These are phyloP conservation scores for Pantherophis vulpinus DNA, from an alignment of 2,797 vertebrate species.

Conservation along the genomic window DNA sequence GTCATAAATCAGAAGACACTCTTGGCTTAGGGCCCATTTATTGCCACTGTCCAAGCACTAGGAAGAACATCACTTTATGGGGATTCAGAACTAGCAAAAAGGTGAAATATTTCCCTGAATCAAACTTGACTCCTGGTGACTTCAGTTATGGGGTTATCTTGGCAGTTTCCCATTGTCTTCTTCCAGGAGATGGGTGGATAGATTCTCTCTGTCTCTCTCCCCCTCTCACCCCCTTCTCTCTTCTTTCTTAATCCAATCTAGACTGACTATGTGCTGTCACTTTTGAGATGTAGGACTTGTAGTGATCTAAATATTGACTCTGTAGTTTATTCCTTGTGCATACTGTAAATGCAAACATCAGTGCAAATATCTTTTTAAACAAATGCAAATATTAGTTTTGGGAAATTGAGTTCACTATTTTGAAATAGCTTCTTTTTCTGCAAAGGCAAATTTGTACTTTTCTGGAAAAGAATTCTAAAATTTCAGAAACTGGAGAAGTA, in stretches of 20 bases:
- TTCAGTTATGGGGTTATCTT: neutral
- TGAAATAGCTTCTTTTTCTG: neutral
- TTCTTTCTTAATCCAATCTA: neutral
- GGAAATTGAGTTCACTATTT: neutral
- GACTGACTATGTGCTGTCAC: neutral
- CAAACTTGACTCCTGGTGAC: neutral
- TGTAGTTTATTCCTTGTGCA: neutral
- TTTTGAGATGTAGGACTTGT: neutral
- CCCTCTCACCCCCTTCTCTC: fast-evolving
- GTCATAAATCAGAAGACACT: neutral
- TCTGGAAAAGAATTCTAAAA: neutral
- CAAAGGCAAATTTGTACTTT: neutral
- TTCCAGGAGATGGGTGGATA: neutral
- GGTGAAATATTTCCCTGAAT: neutral
- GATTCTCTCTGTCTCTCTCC: neutral
- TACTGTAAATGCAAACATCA: neutral
- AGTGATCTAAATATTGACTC: neutral
- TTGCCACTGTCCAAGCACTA: neutral
- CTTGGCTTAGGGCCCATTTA: constrained; percentile 35
- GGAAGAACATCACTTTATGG: neutral
- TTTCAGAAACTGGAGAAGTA: neutral
- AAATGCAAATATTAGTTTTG: neutral
- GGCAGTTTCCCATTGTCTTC: neutral
- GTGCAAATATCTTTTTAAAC: neutral
- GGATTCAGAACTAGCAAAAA: neutral